Evolutionary conservation across 2,797 vertebrate species (phyloP).

Genomic region (Poecilia wingei): DNA sequence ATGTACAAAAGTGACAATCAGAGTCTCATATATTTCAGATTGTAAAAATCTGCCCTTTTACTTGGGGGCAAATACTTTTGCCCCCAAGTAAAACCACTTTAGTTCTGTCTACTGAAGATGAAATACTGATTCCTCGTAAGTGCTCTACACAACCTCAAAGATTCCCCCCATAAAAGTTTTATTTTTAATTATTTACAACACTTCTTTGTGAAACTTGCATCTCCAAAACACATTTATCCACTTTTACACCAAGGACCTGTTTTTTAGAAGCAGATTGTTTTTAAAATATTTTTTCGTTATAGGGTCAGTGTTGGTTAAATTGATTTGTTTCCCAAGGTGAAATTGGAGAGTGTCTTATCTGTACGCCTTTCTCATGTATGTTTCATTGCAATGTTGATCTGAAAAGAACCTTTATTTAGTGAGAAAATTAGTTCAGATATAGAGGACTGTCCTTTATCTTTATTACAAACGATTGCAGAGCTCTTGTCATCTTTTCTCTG

Average conservation of each 20-base stretch:
- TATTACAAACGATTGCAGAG: conserved; percentile 2
- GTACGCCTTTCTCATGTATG: neutral
- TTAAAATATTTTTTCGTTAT: neutral
- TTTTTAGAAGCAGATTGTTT: neutral
- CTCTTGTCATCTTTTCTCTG: neutral
- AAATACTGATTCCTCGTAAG: neutral
- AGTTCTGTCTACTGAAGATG: neutral
- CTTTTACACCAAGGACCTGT: neutral
- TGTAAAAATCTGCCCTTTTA: neutral
- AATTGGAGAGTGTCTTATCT: neutral
- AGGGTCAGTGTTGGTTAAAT: neutral
- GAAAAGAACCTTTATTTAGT: neutral
- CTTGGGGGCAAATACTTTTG: too few relatives aligned
- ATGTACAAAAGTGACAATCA: too few relatives aligned
- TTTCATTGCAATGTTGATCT: neutral
- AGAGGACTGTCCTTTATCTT: neutral
- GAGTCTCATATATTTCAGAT: neutral
- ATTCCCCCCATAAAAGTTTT: neutral
- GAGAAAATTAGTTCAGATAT: neutral
- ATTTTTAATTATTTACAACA: neutral
- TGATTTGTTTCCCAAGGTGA: neutral
- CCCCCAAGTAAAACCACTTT: neutral
- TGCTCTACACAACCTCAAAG: neutral
- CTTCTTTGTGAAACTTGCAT: neutral
- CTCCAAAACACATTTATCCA: neutral